Evolutionary conservation across 2,888 invertebrate genomes (phyloP).

Genomic region (Liopterus haemorrhoidalis): DNA sequence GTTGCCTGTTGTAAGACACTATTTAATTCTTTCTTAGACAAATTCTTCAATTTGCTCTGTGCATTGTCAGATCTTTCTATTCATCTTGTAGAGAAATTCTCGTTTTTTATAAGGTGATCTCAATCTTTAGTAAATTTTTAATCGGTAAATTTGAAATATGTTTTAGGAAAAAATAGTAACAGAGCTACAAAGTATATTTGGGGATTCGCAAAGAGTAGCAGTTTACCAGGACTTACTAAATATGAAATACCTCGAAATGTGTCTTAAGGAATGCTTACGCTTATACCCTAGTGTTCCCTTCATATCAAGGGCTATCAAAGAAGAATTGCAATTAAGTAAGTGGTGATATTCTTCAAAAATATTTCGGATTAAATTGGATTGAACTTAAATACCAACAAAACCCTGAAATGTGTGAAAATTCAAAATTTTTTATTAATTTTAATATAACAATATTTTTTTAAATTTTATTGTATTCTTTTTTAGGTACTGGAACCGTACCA

Average conservation of each 20-base stretch:
- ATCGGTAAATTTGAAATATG: too few species aligned
- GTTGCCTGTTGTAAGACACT: too few species aligned
- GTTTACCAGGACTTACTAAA: slow-evolving; percentile 53
- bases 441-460: neutral
- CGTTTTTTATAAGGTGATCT: too few species aligned
- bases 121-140: too few species aligned
- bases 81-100: too few species aligned
- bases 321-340: slow-evolving; percentile 42
- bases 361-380: too few species aligned
- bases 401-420: too few species aligned
- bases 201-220: slow-evolving; percentile 46
- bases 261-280: slow-evolving; percentile 59
- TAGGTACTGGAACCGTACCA: slow-evolving; percentile 51
- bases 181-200: slow-evolving; percentile 47
- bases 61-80: too few species aligned
- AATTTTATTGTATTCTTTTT: slow-evolving; percentile 22
- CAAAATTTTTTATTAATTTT: neutral
- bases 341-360: too few species aligned
- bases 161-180: slow-evolving; percentile 43
- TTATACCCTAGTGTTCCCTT: slow-evolving; percentile 62
- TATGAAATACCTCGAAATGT: slow-evolving; percentile 59
- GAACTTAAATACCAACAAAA: too few species aligned
- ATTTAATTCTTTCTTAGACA: too few species aligned
- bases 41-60: too few species aligned
- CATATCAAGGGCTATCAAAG: slow-evolving; percentile 51